Base-by-base conservation (phyloP, 2,113 vertebrate species). In the Oophaga pumilio region DNA sequence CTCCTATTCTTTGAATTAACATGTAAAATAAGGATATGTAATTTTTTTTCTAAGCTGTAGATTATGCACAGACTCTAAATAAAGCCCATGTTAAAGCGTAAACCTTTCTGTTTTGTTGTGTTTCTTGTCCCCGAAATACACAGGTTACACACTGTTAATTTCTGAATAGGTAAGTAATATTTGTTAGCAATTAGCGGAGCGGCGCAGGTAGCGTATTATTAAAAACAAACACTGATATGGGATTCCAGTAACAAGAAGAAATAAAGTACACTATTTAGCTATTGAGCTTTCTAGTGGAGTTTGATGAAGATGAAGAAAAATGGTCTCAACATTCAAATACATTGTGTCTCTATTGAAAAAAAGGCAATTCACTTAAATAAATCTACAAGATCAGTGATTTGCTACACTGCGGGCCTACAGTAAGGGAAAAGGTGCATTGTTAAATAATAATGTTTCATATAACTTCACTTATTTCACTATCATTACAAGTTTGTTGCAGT, bases 181-280 rank as follows among this genome's bases (percentile, higher is more conserved):
- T 78, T 66, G 59, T 82, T 82, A 66, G 80, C 26, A 64, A 22
- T 20, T 52, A 49, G 59, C 22, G 43, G 22, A 66, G 28, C 22
- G 7, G 22, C 60, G 26, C 60, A 20, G 60, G 59, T 43, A 59
- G 59, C 22, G 3, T 62, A 64, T 50, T 82, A 82, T 66, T 66
- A 82, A 82, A 82, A 82, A 82, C 80, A 82, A 82, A 82, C 33
- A 82, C 59, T 82, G 43, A 82, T 50, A 43, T 11, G 60, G 60
- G 60, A 62, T 64, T 43, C 60, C 20, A 13, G 33, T 82, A 12
- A 52, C 60, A 24, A 0, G 11, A 5, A 66, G 59, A 82, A 66
- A 62, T 82, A 82, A 60, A 66, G 22, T 15, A 43, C 60, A 82
- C 43, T 66, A 66, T 66, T 82, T 82, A 33, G 33, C 50, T 82